Evolutionary conservation across 1,140 invertebrate species (phyloP).

Genomic region (Dendroctonus valens): DNA sequence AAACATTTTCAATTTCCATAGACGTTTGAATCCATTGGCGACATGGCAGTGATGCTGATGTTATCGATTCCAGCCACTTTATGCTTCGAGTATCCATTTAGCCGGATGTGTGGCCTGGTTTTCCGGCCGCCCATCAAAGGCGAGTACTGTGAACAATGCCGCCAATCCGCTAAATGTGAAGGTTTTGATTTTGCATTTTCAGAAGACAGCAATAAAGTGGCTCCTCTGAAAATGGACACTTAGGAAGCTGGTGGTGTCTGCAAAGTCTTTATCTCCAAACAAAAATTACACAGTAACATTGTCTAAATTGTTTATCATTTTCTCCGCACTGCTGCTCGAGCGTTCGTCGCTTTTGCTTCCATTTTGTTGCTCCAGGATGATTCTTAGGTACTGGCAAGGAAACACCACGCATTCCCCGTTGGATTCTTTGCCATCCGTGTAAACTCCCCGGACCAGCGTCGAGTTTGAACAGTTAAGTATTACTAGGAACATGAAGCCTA

Average conservation of each 20-base stretch:
- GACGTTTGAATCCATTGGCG: constrained; percentile 30
- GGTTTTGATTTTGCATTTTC: not conserved
- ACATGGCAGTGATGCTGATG: constrained; percentile 30
- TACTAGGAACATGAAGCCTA: constrained; percentile 69
- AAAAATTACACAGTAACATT: not conserved
- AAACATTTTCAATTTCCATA: constrained; percentile 15
- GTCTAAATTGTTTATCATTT: constrained; percentile 2
- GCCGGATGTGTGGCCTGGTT: constrained; percentile 22
- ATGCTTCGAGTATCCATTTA: constrained; percentile 34
- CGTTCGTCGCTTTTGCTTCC: not conserved
- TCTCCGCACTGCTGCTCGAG: not conserved
- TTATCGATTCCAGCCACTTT: constrained; percentile 19
- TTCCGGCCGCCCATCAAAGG: not conserved
- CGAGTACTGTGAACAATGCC: not conserved
- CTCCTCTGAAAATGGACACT: not conserved
- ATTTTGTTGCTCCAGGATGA: constrained; percentile 22
- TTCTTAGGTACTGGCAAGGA: constrained; percentile 73
- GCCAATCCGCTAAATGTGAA: not conserved
- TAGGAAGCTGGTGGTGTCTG: not conserved
- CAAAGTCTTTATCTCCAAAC: not conserved
- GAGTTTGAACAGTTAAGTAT: constrained; percentile 80
- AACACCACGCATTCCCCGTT: constrained; percentile 76
- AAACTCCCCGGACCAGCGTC: constrained; percentile 76
- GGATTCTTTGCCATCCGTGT: constrained; percentile 77
- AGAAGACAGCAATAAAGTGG: not conserved